Percentiles rank a stretch among this genome's conserved stretches.
Conservation (phyloP, 2,797 vertebrate species). For the Myotis daubentonii region DNA sequence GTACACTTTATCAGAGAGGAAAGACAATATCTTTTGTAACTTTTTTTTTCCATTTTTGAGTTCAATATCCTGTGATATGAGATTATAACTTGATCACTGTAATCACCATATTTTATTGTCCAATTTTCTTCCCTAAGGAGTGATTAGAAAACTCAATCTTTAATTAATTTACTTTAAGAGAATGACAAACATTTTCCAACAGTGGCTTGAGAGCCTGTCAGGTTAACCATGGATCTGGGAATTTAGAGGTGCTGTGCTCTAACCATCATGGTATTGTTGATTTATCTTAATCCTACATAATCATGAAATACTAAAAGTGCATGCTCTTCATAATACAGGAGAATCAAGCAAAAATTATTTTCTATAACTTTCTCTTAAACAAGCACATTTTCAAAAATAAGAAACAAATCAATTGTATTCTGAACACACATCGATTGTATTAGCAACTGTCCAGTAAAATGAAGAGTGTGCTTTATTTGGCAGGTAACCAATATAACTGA, state of each 20-base stretch:
- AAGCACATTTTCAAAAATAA: conserved; percentile 12
- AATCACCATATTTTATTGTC: conserved; percentile 25
- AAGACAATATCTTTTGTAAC: not conserved
- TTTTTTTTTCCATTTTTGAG: not conserved
- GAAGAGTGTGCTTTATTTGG: not conserved
- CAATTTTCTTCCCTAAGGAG: not conserved
- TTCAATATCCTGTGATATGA: not conserved
- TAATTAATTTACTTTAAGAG: not conserved
- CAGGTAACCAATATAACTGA: not conserved
- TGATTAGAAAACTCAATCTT: not conserved
- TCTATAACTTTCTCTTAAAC: conserved; percentile 30
- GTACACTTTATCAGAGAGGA: not conserved
- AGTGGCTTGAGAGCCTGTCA: not conserved
- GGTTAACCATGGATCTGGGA: not conserved
- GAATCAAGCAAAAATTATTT: not conserved
- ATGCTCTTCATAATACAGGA: not conserved
- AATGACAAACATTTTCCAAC: not conserved
- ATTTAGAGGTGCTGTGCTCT: not conserved
- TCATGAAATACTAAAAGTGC: not conserved
- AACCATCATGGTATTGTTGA: not conserved
- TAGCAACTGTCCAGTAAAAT: conserved; percentile 11
- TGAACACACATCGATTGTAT: not conserved
- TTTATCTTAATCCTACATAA: not conserved
- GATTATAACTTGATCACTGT: not conserved
- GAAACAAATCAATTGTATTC: conserved; percentile 6